These are phyloP conservation scores for Anguilla japonica DNA, from an alignment of 2,113 vertebrate species.

Conservation along the genomic window DNA sequence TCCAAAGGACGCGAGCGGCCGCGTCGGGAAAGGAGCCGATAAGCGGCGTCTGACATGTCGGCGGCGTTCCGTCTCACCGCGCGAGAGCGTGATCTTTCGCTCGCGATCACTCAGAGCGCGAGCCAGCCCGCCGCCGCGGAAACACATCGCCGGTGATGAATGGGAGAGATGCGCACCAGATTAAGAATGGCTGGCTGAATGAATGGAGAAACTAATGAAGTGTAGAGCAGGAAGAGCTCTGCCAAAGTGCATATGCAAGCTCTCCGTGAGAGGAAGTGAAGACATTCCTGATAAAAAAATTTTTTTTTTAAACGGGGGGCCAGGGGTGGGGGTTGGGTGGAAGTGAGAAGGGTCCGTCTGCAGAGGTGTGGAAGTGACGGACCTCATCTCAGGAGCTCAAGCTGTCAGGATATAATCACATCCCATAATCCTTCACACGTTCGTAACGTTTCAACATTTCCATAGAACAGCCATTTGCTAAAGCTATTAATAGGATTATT, in stretches of 20 bases:
- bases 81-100: neutral
- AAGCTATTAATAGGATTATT: too few relatives aligned
- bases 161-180: conserved; percentile 47
- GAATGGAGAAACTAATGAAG: conserved; percentile 62
- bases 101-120: neutral
- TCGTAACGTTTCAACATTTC: too few relatives aligned
- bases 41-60: neutral
- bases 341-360: neutral
- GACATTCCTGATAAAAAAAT: conserved; percentile 48
- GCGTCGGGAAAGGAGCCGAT: neutral
- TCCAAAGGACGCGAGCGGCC: neutral
- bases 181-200: conserved; percentile 54
- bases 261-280: neutral
- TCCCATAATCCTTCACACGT: too few relatives aligned
- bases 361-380: too few relatives aligned
- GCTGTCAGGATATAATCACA: too few relatives aligned
- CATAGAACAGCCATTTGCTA: too few relatives aligned
- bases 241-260: neutral
- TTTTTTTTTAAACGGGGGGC: too few relatives aligned
- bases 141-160: conserved; percentile 51
- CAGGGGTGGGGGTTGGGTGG: too few relatives aligned
- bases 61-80: neutral
- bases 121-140: neutral
- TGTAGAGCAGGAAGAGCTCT: conserved; percentile 41
- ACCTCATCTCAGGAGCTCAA: too few relatives aligned